Evolutionary conservation across 1,140 invertebrate species (phyloP).

Genomic region (Lasioglossum albipes): DNA sequence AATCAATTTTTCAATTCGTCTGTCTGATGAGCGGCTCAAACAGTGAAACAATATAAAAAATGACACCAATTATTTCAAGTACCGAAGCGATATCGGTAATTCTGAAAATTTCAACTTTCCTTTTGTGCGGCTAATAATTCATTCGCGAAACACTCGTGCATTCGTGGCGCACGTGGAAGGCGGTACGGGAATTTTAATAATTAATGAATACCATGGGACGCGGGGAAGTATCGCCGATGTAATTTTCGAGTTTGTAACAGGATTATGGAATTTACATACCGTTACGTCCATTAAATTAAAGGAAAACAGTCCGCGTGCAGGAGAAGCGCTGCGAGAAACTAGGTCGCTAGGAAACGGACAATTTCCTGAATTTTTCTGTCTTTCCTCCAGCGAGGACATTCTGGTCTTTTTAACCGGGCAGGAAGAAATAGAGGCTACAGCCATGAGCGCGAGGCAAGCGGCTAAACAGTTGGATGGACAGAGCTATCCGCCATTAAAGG

Average conservation of each 20-base stretch:
- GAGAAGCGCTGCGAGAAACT: neutral
- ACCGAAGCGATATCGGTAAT: too few species aligned
- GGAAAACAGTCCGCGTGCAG: neutral
- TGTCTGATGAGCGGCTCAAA: too few species aligned
- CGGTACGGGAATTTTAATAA: neutral
- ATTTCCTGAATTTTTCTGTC: slow-evolving; percentile 19
- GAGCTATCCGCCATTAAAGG: slow-evolving; percentile 82
- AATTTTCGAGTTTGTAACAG: neutral
- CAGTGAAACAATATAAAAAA: too few species aligned
- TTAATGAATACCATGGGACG: neutral
- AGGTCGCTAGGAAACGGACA: neutral
- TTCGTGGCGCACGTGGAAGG: neutral
- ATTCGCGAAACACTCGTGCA: neutral
- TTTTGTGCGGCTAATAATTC: neutral
- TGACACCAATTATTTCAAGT: too few species aligned
- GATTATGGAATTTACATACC: slow-evolving; percentile 2
- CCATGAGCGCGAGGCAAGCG: slow-evolving; percentile 87
- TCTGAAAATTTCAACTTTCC: too few species aligned
- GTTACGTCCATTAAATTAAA: slow-evolving; percentile 24
- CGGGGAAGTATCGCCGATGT: neutral
- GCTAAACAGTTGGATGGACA: slow-evolving; percentile 83
- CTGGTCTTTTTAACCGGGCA: slow-evolving; percentile 99
- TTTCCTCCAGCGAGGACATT: slow-evolving; percentile 88
- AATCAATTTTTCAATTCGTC: too few species aligned
- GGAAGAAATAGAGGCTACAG: slow-evolving; percentile 97